phyloP scores from a whole-genome alignment of 2,888 invertebrate genomes.

The Lordiphosa andalusiaca region DNA sequence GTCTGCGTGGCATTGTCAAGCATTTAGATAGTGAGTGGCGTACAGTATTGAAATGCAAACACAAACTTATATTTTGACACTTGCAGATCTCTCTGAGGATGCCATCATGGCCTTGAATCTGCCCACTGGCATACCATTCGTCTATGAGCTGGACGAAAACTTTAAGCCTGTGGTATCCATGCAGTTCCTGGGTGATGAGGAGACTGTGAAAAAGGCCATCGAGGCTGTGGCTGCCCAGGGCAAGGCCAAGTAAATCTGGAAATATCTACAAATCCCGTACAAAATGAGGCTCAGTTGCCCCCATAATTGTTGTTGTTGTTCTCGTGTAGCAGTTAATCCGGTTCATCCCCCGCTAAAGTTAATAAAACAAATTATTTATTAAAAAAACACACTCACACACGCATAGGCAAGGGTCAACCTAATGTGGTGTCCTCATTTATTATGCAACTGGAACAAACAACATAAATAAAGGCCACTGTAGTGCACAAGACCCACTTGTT shows the following conservation, averaged over 20 bases:
- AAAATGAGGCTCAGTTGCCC: constrained; percentile 30
- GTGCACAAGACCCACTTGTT: too few species aligned
- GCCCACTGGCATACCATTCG: constrained; percentile 91
- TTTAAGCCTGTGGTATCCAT: constrained; percentile 88
- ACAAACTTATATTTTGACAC: too few species aligned
- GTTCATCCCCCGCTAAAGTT: constrained; percentile 48
- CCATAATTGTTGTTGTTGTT: constrained; percentile 51
- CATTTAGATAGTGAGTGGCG: constrained; percentile 88
- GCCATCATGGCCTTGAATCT: constrained; percentile 89
- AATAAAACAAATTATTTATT: constrained; percentile 64
- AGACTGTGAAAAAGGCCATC: constrained; percentile 90
- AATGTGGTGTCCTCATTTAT: constrained; percentile 12
- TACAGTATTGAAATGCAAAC: background rate
- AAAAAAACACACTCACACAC: constrained; percentile 27
- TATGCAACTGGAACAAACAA: background rate
- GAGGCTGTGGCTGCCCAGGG: constrained; percentile 90
- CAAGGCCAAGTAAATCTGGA: constrained; percentile 84
- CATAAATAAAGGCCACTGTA: background rate
- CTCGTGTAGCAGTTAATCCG: constrained; percentile 51
- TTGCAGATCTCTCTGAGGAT: constrained; percentile 85
- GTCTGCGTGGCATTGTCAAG: constrained; percentile 92
- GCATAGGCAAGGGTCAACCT: background rate
- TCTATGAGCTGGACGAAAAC: constrained; percentile 88
- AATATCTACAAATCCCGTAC: constrained; percentile 25
- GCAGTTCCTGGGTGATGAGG: constrained; percentile 90